Conservation (phyloP, 2,797 vertebrate species). For the Selene dorsalis region DNA sequence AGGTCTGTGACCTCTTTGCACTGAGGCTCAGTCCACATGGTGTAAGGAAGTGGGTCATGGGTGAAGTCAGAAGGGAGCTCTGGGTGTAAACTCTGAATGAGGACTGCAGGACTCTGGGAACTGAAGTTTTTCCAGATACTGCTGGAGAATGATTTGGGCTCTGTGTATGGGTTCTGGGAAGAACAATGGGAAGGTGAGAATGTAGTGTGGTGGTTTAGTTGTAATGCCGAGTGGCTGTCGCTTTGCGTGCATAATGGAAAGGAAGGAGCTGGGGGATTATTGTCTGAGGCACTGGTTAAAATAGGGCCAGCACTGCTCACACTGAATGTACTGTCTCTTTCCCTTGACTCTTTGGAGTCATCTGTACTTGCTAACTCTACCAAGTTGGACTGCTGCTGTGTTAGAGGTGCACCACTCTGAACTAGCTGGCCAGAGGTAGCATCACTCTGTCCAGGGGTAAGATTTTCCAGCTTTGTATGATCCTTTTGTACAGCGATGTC, state of each 20-base stretch:
- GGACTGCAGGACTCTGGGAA: constrained; percentile 81
- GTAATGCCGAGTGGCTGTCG: constrained; percentile 57
- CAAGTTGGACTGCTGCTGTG: constrained; percentile 50
- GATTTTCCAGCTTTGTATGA: constrained; percentile 42
- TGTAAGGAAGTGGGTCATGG: constrained; percentile 80
- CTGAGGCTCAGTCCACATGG: constrained; percentile 83
- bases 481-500: constrained; percentile 51
- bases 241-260: constrained; percentile 46
- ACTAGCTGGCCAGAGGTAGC: constrained; percentile 31
- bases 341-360: constrained; percentile 38
- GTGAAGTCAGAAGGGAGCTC: constrained; percentile 79
- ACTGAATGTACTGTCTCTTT: constrained; percentile 29
- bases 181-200: constrained; percentile 56
- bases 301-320: constrained; percentile 34
- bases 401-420: constrained; percentile 44
- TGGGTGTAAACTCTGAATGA: constrained; percentile 82
- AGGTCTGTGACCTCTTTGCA: constrained; percentile 83
- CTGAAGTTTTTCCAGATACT: constrained; percentile 84
- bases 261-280: constrained; percentile 25
- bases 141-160: constrained; percentile 76
- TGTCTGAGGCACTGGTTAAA: constrained; percentile 40
- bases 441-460: constrained; percentile 26
- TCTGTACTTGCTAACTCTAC: constrained; percentile 47
- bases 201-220: constrained; percentile 51
- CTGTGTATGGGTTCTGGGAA: constrained; percentile 59